phyloP scores from a whole-genome alignment of 2,797 vertebrate species.

The Fratercula arctica region DNA sequence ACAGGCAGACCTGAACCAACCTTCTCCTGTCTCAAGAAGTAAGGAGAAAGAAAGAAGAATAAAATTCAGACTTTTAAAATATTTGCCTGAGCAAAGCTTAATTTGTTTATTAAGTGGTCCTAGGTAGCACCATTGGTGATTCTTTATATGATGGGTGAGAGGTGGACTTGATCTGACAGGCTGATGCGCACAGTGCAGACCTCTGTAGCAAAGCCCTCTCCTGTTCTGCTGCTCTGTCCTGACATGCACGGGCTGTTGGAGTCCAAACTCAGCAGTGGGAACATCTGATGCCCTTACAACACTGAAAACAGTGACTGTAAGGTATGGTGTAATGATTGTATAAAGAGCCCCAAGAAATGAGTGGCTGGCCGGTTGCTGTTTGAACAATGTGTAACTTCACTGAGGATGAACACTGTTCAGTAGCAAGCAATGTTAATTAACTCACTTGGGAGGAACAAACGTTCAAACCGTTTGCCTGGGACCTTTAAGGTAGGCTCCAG shows the following conservation, averaged over 20 bases:
- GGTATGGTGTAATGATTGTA: accelerated
- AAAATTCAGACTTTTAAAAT: neutral
- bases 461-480: neutral
- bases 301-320: neutral
- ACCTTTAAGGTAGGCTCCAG: neutral
- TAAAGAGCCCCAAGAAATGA: neutral
- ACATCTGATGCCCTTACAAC: neutral
- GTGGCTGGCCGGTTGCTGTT: neutral
- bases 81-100: neutral
- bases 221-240: neutral
- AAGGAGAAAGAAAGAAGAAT: neutral
- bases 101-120: neutral
- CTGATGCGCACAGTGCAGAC: neutral
- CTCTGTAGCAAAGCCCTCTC: neutral
- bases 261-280: neutral
- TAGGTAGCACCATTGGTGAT: neutral
- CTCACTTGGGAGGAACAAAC: neutral
- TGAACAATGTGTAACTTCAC: neutral
- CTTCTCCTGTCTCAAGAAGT: neutral
- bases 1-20: neutral
- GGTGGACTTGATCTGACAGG: accelerated
- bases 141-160: neutral
- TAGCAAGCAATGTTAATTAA: neutral
- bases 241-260: neutral
- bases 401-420: neutral